Evolutionary conservation across 2,888 invertebrate species (phyloP).

Genomic region (Carterocephalus palaemon): DNA sequence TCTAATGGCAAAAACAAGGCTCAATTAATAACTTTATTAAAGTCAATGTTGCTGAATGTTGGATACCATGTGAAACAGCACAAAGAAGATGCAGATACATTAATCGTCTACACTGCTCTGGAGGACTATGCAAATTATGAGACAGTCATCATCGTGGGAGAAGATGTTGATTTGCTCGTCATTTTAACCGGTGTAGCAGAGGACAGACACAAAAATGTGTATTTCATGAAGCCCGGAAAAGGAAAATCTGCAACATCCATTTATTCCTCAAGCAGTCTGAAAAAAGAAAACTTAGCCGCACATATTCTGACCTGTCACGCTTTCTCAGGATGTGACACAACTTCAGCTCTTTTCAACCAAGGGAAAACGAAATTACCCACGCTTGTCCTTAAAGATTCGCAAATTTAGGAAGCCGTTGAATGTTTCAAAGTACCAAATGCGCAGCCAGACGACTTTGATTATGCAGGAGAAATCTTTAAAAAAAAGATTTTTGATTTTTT

Average conservation of each 20-base stretch:
- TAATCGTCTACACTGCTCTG: no score
- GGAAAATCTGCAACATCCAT: constrained; percentile 43
- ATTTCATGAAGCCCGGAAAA: constrained; percentile 46
- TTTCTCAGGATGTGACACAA: not conserved
- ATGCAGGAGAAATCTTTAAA: no score
- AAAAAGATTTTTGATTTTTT: no score
- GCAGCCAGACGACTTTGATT: no score
- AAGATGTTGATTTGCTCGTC: constrained; percentile 48
- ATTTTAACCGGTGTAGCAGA: constrained; percentile 45
- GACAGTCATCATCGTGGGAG: no score
- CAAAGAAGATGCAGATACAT: no score
- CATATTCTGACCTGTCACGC: not conserved
- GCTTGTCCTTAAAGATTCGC: no score
- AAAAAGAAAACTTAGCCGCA: no score
- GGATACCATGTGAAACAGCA: not conserved
- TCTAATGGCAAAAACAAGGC: not conserved
- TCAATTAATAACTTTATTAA: not conserved
- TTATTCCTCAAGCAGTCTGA: constrained; percentile 40
- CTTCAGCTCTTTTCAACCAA: not conserved
- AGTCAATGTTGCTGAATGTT: not conserved
- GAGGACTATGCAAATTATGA: no score
- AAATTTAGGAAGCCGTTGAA: no score
- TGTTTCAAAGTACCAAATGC: no score
- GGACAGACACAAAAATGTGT: constrained; percentile 37
- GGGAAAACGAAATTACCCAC: not conserved